A percentile compares a stretch with the other conserved stretches of the same genome.
phyloP scores from a whole-genome alignment of 2,797 vertebrate genomes.

The Telmatherina bonti region DNA sequence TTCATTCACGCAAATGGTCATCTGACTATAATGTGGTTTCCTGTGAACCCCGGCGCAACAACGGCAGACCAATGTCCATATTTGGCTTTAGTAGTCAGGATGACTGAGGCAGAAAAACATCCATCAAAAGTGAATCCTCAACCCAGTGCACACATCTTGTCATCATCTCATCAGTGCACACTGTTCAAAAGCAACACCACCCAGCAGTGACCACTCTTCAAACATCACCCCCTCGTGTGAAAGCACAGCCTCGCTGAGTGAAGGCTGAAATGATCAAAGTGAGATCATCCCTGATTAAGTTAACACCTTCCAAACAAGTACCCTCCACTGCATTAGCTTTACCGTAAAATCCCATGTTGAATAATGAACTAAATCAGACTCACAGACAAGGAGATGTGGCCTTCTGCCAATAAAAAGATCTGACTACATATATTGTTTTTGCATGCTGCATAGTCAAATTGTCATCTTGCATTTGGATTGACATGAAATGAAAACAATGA shows the following conservation, averaged over 20 bases:
- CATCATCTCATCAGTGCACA: constrained; percentile 58
- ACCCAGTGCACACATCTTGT: constrained; percentile 48
- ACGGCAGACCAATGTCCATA: constrained; percentile 53
- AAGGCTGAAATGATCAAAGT: constrained; percentile 67
- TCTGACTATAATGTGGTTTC: constrained; percentile 15
- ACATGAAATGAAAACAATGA: constrained; percentile 17
- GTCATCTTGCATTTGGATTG: constrained; percentile 17
- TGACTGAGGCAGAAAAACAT: constrained; percentile 39
- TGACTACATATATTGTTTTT: not conserved
- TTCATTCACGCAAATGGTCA: constrained; percentile 39
- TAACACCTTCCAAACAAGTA: constrained; percentile 62
- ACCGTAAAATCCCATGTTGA: constrained; percentile 7
- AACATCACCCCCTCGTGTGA: constrained; percentile 43
- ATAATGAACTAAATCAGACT: constrained; percentile 17
- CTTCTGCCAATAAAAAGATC: constrained; percentile 26
- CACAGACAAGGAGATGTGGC: constrained; percentile 16
- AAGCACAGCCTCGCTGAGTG: constrained; percentile 42
- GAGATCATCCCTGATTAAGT: constrained; percentile 59
- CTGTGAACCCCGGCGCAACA: constrained; percentile 22
- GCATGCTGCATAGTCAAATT: constrained; percentile 9
- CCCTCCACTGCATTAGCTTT: constrained; percentile 20
- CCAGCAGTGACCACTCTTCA: constrained; percentile 59
- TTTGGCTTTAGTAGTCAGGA: constrained; percentile 46
- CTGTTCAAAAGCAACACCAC: constrained; percentile 58
- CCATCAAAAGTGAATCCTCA: constrained; percentile 50